Evolutionary conservation across 2,888 invertebrate genomes (phyloP).

Genomic region (Caenorhabditis virilis): DNA sequence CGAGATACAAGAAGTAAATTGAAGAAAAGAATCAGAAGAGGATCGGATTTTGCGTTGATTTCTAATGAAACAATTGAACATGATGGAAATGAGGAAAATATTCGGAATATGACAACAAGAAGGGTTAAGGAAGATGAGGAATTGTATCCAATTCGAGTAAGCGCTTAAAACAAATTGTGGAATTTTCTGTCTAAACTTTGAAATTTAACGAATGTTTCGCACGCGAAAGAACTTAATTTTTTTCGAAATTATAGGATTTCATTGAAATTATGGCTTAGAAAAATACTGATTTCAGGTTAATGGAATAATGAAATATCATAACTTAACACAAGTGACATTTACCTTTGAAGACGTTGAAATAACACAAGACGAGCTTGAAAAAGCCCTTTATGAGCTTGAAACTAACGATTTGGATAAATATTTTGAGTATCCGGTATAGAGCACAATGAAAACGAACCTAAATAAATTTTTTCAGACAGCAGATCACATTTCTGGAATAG

Average conservation of each 20-base stretch:
- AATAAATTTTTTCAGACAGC: slow-evolving; percentile 2
- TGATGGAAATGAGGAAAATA: too few species aligned
- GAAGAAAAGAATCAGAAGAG: slow-evolving; percentile 3
- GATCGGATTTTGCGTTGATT: too few species aligned
- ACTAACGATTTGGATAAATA: slow-evolving; percentile 15
- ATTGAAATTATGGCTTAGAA: too few species aligned
- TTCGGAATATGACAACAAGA: too few species aligned
- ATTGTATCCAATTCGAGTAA: too few species aligned
- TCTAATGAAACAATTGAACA: too few species aligned
- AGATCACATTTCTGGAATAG: slow-evolving; percentile 1
- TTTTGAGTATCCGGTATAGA: slow-evolving; percentile 18
- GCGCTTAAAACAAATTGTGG: too few species aligned
- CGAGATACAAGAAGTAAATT: slow-evolving; percentile 11
- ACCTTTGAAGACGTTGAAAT: slow-evolving; percentile 9
- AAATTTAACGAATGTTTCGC: too few species aligned
- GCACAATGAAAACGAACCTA: not conserved
- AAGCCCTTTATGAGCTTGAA: slow-evolving; percentile 20
- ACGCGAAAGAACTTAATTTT: too few species aligned
- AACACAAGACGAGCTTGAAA: slow-evolving; percentile 12
- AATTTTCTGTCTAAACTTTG: too few species aligned
- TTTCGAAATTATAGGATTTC: too few species aligned
- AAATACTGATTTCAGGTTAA: slow-evolving; percentile 10
- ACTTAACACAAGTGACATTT: slow-evolving; percentile 15
- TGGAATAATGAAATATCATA: slow-evolving; percentile 13
- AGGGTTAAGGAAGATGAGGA: too few species aligned